Evolutionary conservation across 1,140 invertebrate species (phyloP).

Genomic region (Brachionus sp.): DNA sequence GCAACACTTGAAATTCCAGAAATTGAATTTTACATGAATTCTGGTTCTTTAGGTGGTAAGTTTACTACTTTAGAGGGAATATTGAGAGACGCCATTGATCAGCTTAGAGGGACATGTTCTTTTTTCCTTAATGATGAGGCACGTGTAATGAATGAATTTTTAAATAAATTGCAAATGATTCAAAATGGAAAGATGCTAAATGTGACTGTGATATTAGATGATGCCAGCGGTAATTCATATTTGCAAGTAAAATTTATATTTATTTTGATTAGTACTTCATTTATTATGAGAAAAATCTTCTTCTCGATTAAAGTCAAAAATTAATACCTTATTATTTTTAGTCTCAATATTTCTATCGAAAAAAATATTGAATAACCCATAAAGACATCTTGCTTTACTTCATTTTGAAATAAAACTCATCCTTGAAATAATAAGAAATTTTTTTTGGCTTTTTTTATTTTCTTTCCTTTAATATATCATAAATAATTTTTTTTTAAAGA

Average conservation of each 20-base stretch:
- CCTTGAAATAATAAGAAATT: no score
- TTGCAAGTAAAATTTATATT: constrained; percentile 68
- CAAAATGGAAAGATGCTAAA: constrained; percentile 51
- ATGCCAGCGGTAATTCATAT: constrained; percentile 95
- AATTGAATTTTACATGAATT: constrained; percentile 78
- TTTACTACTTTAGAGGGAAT: constrained; percentile 91
- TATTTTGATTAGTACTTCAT: no score
- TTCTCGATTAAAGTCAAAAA: no score
- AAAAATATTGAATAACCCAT: no score
- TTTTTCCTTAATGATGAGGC: constrained; percentile 56
- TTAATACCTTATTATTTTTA: no score
- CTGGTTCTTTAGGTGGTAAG: constrained; percentile 78
- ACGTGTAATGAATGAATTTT: neutral
- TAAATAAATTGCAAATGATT: constrained; percentile 48
- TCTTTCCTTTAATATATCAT: no score
- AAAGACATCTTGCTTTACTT: no score
- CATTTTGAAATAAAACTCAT: no score
- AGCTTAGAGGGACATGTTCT: constrained; percentile 47
- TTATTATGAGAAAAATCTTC: no score
- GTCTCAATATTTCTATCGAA: no score
- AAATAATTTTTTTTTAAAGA: constrained; percentile 64
- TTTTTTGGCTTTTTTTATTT: no score
- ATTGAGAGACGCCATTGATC: constrained; percentile 60
- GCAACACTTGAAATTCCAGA: constrained; percentile 82
- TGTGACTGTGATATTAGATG: constrained; percentile 79